Base-by-base conservation (phyloP, 2,113 vertebrate species). In the Lepisosteus oculatus region DNA sequence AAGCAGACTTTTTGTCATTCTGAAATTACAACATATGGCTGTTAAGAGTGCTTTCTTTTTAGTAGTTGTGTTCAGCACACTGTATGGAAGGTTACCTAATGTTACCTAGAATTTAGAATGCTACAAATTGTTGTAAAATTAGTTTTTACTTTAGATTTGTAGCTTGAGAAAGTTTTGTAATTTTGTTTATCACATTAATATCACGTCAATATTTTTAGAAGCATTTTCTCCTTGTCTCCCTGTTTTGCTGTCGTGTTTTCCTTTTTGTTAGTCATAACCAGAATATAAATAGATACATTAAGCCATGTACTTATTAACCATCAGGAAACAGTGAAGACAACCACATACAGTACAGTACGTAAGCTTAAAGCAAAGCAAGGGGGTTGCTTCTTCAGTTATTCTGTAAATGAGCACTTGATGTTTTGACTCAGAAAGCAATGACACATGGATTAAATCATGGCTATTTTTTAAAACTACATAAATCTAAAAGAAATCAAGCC, bases 201-300 rank as follows among this genome's bases (percentile, higher is more conserved):
- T 29, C 17, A 29, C 17, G 17, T 0, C 1, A 29, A 29, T 29
- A 29, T 1, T 29, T 29, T 29, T 29, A 29, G 17, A 29, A 29
- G 17, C 17, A 29, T 29, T 29, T 29, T 29, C 17, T 29, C 17
- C 17, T 1, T 29, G 17, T 29, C 17, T 54, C 73, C 68, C 77
- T 83, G 51, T 74, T 77, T 85, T 86, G 74, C 73, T 73, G 73
- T 85, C 71, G 72, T 74, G 29, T 15, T 8, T 72, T 77, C 77
- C 85, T 62, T 77, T 80, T 83, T 85, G 69, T 72, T 76, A 61
- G 75, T 41, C 74, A 83, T 72, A 86, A 72, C 80, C 72, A 78
- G 72, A 82, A 67, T 81, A 84, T 89, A 85, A 78, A 84, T 87
- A 82, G 77, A 79, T 69, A 70, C 4, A 51, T 88, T 51, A 8